Conservation (phyloP, 2,888 invertebrate genomes). For the Dicroscelio sp. region DNA sequence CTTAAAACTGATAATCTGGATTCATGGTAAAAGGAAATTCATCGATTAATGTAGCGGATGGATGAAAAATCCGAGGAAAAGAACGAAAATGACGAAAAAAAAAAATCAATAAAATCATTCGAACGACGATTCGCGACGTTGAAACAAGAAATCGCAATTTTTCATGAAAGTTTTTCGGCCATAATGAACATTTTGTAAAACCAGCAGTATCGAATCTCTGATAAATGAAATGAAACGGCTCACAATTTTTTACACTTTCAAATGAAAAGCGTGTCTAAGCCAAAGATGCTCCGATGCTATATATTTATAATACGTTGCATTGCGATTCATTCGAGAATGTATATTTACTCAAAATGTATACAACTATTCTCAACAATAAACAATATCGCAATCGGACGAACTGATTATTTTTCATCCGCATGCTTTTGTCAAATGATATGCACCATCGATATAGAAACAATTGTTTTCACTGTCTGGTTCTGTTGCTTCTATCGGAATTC, state of each 20-base stretch:
- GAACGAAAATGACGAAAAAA: neutral
- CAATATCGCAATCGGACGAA: slow-evolving; percentile 82
- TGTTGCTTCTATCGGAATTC: too few species aligned
- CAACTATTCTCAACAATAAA: slow-evolving; percentile 89
- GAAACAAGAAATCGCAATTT: slow-evolving; percentile 65
- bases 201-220: slow-evolving; percentile 76
- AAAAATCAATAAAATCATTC: slow-evolving; percentile 1
- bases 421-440: too few species aligned
- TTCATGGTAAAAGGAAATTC: slow-evolving; percentile 27
- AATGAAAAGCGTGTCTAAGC: slow-evolving; percentile 88
- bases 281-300: slow-evolving; percentile 90
- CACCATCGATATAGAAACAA: too few species aligned
- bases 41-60: slow-evolving; percentile 37
- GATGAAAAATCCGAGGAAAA: neutral
- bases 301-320: slow-evolving; percentile 88
- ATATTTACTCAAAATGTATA: slow-evolving; percentile 89
- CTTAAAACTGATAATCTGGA: too few species aligned
- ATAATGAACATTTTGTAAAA: slow-evolving; percentile 73
- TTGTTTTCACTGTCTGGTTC: too few species aligned
- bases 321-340: slow-evolving; percentile 88
- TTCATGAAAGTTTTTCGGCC: slow-evolving; percentile 75
- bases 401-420: too few species aligned
- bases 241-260: slow-evolving; percentile 81
- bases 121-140: slow-evolving; percentile 54
- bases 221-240: slow-evolving; percentile 73